Percentiles rank a stretch among this genome's conserved stretches.
Conservation (phyloP, 2,113 vertebrate species). For the Chloebia gouldiae region DNA sequence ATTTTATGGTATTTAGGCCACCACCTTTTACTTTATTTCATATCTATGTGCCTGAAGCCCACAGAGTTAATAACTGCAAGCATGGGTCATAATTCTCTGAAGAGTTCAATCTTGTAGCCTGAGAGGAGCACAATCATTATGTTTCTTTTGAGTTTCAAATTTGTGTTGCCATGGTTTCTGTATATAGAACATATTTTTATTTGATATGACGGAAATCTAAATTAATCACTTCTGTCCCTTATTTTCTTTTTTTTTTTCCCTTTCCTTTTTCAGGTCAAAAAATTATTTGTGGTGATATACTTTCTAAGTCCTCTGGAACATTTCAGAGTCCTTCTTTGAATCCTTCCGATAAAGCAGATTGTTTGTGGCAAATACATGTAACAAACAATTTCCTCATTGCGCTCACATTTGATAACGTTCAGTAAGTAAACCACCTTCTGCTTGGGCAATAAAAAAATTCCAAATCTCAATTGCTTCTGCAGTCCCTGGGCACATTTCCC, state of each 20-base stretch:
- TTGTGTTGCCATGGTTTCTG: fast-evolving
- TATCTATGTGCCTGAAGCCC: fast-evolving
- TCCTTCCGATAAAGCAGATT: conserved; percentile 50
- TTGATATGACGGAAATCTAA: not conserved
- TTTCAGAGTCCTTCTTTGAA: conserved; percentile 57
- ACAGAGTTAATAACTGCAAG: not conserved
- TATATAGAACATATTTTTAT: not conserved
- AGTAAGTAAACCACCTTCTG: conserved; percentile 48
- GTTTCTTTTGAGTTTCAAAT: fast-evolving
- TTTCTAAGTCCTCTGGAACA: not conserved
- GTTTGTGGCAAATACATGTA: conserved; percentile 72
- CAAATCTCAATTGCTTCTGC: not conserved
- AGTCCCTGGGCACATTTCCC: not conserved
- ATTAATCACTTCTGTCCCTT: not conserved
- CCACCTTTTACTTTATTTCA: fast-evolving
- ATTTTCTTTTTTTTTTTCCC: not conserved
- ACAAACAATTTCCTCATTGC: conserved; percentile 30
- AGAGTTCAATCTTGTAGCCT: not conserved
- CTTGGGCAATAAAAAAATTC: not conserved
- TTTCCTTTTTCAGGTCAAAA: not conserved
- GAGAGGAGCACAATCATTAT: fast-evolving
- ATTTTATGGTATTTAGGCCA: fast-evolving
- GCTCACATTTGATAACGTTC: conserved; percentile 35
- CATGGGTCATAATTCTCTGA: fast-evolving
- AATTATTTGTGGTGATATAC: conserved; percentile 52